Base-by-base conservation (phyloP, 2,113 vertebrate genomes). In the Arothron firmamentum region DNA sequence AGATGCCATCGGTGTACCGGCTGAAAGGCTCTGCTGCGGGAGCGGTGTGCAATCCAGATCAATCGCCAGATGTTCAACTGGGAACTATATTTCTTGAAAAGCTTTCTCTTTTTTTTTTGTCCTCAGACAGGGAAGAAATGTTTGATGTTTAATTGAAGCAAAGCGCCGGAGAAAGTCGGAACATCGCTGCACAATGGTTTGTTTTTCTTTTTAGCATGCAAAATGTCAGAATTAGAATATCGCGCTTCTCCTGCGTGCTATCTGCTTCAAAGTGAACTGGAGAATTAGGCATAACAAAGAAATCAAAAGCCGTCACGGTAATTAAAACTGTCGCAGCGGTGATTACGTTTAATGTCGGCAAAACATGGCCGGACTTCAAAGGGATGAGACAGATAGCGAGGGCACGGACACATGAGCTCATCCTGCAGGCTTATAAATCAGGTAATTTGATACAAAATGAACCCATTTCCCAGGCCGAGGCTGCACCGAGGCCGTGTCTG, bases 201-300 rank as follows among this genome's bases (percentile, higher is more conserved):
- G 43, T 38, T 52, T 16, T 54, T 70, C 47, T 50, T 58, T 62
- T 68, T 63, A 50, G 45, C 49, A 62, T 4, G 47, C 63, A 78
- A 83, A 88, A 87, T 75, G 74, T 78, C 73, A 72, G 64, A 80
- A 85, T 84, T 82, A 72, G 61, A 89, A 82, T 77, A 77, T 73
- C 47, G 8, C 66, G 38, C 28, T 69, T n/a, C 50, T 59, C 66
- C 23, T 21, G 28, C 49, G 59, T 59, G 41, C 17, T 64, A 62
- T 52, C 58, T 48, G 61, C 73, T 56, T 83, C 78, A 80, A 80
- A 87, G 57, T 55, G 69, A 65, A 77, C 19, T 50, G 42, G 14
- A 62, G 45, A 54, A 63, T 67, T 65, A 73, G 69, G 68, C 61
- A 52, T 9, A 63, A 69, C 34, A 6, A 60, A 47, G 17, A 67